phyloP scores from a whole-genome alignment of 2,888 invertebrate species.

The Leucophenga montana region DNA sequence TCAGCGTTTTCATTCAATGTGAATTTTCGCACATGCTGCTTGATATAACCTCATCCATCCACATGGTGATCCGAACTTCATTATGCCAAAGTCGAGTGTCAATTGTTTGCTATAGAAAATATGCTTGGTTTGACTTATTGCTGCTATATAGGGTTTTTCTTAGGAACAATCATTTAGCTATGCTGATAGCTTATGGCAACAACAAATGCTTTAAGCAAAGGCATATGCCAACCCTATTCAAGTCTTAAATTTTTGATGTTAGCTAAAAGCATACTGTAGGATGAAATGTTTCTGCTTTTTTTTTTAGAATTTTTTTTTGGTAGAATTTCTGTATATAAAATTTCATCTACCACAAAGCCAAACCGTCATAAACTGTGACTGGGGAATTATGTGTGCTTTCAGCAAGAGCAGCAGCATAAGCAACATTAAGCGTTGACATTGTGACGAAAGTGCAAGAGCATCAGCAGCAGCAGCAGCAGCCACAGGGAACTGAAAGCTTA shows the following conservation, averaged over 20 bases:
- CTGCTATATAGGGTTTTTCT: no score
- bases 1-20: no score
- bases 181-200: no score
- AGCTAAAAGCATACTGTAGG: neutral
- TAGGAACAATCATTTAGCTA: no score
- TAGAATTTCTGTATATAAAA: no score
- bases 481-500: neutral
- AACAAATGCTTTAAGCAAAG: no score
- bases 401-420: conserved; percentile 16
- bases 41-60: neutral
- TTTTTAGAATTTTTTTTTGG: no score
- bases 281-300: neutral
- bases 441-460: conserved; percentile 4
- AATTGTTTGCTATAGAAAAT: conserved; percentile 33
- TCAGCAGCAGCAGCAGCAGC: conserved; percentile 8
- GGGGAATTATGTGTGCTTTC: neutral
- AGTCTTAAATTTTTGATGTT: no score
- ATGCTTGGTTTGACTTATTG: no score
- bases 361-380: conserved; percentile 3
- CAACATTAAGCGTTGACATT: conserved; percentile 1
- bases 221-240: no score
- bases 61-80: neutral
- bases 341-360: neutral
- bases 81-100: conserved; percentile 35
- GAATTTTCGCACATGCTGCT: neutral